Evolutionary conservation across 2,113 vertebrate genomes (phyloP).

Genomic region (Phaetusa simplex): DNA sequence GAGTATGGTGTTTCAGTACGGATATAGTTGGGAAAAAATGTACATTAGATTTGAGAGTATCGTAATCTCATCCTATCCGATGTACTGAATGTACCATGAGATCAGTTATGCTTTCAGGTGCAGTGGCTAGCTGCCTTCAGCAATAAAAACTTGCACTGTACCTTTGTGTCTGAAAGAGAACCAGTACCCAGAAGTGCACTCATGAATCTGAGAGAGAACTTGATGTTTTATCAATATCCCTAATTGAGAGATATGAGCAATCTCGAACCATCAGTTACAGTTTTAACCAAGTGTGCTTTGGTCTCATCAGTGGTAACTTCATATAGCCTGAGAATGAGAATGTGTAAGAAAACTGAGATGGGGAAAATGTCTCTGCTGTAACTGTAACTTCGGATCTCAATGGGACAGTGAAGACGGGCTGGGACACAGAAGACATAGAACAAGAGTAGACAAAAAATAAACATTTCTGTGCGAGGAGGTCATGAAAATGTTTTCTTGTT

Average conservation of each 20-base stretch:
- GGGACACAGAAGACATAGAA: background rate
- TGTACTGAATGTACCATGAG: background rate
- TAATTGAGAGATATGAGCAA: background rate
- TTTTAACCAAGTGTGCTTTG: background rate
- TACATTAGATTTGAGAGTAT: background rate
- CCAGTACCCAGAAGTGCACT: background rate
- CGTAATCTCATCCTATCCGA: background rate
- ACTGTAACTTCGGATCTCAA: background rate
- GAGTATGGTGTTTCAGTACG: background rate
- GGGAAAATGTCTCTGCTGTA: background rate
- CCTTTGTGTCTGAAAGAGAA: background rate
- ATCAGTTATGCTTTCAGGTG: background rate
- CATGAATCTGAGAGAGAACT: background rate
- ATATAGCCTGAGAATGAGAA: background rate
- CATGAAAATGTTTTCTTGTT: background rate
- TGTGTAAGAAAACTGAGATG: background rate
- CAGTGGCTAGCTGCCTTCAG: background rate
- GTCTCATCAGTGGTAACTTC: background rate
- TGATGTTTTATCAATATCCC: background rate
- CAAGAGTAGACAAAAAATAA: background rate
- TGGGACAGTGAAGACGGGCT: background rate
- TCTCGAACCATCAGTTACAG: background rate
- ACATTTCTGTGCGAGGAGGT: background rate
- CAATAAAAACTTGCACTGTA: background rate
- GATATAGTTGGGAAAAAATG: background rate